These are phyloP conservation scores for Acanthococcus lagerstroemiae DNA, from an alignment of 2,888 invertebrate genomes.

Conservation along the genomic window DNA sequence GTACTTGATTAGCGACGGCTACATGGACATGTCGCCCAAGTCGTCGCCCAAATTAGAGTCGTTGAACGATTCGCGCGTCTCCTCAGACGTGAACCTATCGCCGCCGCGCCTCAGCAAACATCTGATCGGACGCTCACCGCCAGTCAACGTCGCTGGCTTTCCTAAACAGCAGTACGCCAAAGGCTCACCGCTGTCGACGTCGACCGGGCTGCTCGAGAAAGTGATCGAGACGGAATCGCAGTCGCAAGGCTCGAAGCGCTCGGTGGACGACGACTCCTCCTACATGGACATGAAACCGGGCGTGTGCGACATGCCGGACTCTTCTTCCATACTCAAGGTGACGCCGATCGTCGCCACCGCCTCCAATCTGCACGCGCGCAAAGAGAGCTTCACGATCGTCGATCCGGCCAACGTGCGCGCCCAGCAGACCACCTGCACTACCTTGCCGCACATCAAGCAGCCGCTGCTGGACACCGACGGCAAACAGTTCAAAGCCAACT, in stretches of 20 bases:
- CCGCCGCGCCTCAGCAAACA: constrained; percentile 32
- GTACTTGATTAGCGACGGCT: not conserved
- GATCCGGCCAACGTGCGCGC: not conserved
- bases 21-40: constrained; percentile 38
- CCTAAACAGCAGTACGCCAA: constrained; percentile 25
- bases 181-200: constrained; percentile 32
- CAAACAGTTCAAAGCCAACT: constrained; percentile 7
- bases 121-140: constrained; percentile 37
- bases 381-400: constrained; percentile 1
- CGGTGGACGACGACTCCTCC: constrained; percentile 3
- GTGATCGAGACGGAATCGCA: constrained; percentile 33
- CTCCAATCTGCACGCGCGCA: constrained; percentile 10
- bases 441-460: constrained; percentile 21
- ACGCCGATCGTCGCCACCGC: constrained; percentile 5
- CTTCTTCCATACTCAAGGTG: not conserved
- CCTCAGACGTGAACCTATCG: constrained; percentile 31
- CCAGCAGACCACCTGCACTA: not conserved
- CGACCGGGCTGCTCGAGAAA: constrained; percentile 32
- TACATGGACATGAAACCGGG: constrained; percentile 33
- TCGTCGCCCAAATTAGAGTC: constrained; percentile 36
- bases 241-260: not conserved
- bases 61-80: constrained; percentile 17
- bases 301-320: constrained; percentile 17
- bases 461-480: constrained; percentile 22
- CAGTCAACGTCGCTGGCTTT: constrained; percentile 31